Base-by-base conservation (phyloP, 1,140 invertebrate species). In the Cydia pomonella region DNA sequence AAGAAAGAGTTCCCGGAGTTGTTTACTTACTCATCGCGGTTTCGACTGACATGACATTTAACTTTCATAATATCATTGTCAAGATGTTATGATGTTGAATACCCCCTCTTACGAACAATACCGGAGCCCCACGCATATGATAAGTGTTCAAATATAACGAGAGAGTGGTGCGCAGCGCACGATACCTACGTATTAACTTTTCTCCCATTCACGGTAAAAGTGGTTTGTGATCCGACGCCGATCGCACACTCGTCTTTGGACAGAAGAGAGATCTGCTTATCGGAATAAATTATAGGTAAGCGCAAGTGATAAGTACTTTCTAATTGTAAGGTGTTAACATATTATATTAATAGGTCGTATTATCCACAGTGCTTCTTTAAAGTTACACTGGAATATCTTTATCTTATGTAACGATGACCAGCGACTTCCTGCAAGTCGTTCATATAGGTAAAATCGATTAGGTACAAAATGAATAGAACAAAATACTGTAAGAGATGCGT, bases 261-360 rank as follows among this genome's bases (percentile, higher is more conserved):
- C 64, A 33, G 29, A 29, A 33, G 64, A 69, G 64, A 69, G 29
- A 69, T 69, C 64, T 33, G 64, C 4, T 69, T 69, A 69, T 69
- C 21, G 64, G 64, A 69, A 69, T 69, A 69, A 69, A 41, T 69
- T 69, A 69, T 69, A 38, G 64, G 64, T 69, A 38, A 69, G 64
- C 16, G 64, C 53, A 59, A 59, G 21, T 59, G 53, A 59, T 59
- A 59, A 59, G 18, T 69, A 69, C 64, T 69, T 69, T 69, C 64
- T 69, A 33, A 33, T 69, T 63, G 6, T 25, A n/a, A 53, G 50
- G 12, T 53, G n/a, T 53, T n/a, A n/a, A n/a, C n/a, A n/a, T n/a
- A n/a, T n/a, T 53, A 53, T 53, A 18, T 18, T 44, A 2, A 16
- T 44, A 16, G 41, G 13, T 44, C 16, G 3, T 4, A 16, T 13